phyloP scores from a whole-genome alignment of 2,113 vertebrate genomes.

The Holacanthus passer region DNA sequence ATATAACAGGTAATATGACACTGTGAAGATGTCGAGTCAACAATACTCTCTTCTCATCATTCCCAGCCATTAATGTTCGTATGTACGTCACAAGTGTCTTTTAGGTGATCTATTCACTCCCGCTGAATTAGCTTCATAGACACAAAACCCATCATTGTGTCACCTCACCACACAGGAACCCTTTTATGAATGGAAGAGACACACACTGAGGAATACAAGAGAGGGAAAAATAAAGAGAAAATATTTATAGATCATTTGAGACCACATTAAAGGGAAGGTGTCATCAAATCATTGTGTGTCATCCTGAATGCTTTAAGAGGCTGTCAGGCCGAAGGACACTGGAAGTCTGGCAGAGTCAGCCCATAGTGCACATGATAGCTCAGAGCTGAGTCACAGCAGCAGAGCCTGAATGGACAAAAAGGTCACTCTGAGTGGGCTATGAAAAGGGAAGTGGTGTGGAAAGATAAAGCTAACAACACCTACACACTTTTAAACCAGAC shows the following conservation, averaged over 20 bases:
- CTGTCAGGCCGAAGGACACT: background rate
- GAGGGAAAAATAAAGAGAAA: background rate
- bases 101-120: conserved; percentile 14
- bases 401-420: conserved; percentile 25
- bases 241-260: conserved; percentile 5
- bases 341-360: background rate
- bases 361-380: background rate
- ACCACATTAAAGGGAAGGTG: conserved; percentile 13
- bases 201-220: background rate
- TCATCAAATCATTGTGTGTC: conserved; percentile 14
- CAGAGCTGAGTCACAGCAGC: conserved; percentile 36
- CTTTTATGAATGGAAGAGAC: conserved; percentile 15
- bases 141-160: conserved; percentile 57
- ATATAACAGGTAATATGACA: conserved; percentile 11
- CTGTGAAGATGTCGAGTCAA: conserved; percentile 2
- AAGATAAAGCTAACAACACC: background rate
- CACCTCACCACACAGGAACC: conserved; percentile 19
- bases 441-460: background rate
- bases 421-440: background rate
- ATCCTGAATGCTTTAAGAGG: background rate
- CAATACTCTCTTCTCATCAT: background rate
- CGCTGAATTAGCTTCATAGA: conserved; percentile 1
- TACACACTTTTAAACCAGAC: background rate
- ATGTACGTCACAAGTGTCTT: conserved; percentile 14
- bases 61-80: background rate